Evolutionary conservation across 1,140 invertebrate species (phyloP), one percentile per base, ranked within the genome.

Genomic region (Leptopilina clavipes): DNA sequence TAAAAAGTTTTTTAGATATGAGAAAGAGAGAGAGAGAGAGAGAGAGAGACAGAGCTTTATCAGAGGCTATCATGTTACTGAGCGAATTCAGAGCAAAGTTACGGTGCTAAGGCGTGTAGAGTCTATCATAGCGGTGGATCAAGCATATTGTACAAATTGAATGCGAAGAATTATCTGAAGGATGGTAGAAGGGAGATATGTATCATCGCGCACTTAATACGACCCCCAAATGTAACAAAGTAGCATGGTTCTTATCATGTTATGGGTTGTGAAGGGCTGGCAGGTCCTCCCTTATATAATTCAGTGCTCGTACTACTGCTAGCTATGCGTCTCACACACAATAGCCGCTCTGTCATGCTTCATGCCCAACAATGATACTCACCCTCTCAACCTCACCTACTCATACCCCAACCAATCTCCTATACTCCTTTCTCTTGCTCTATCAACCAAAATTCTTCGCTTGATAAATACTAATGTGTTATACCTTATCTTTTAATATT

Each of bases 211-310:
- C 86, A 87, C 87, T 90, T 89, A 88, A 88, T 40, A 82, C 87
- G 83, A 77, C 73, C 83, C 83, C 84, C 80, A 83, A 85, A 86
- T 81, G 83, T 86, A 89, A 90, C 89, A 89, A 90, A 90, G 88
- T 89, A 86, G 87, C 85, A 86, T 76, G 86, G 84, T 88, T 89
- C 89, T 90, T 90, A 90, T 90, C 89, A 85, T 87, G 86, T 89
- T 89, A 89, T 85, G 82, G 81, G 77, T 78, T 83, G 74, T 71
- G 79, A 78, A 76, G 74, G 70, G 73, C 75, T 72, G 76, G 76
- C 72, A 72, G 74, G 72, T 72, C 37, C 78, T 80, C 81, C 78
- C 82, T 83, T 44, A 45, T 74, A 31, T 17, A 8, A 56, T 19
- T 56, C 44, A 14, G n/a, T 43, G 22, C 25, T 65, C 56, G 56